Conservation (phyloP, 2,113 vertebrate species). For the Calonectris borealis region DNA sequence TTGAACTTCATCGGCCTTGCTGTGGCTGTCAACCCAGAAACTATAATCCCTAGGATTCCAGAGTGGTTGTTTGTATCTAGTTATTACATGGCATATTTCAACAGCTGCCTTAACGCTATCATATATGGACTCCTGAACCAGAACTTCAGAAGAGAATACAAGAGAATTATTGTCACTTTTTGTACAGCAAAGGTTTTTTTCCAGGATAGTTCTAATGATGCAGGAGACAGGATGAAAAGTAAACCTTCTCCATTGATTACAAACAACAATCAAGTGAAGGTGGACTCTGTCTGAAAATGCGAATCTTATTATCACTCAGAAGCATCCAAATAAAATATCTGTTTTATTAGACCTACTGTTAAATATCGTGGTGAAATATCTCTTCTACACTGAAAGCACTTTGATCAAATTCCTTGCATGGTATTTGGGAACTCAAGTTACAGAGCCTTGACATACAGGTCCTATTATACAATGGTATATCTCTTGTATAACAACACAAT, state of each 20-base stretch:
- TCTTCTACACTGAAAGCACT: slow-evolving; percentile 24
- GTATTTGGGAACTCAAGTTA: slow-evolving; percentile 24
- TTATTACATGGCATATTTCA: slow-evolving; percentile 98
- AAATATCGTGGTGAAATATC: background rate
- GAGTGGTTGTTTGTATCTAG: slow-evolving; percentile 97
- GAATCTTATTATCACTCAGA: background rate
- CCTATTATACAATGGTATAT: background rate
- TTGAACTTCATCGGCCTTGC: slow-evolving; percentile 93
- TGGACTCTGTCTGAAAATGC: slow-evolving; percentile 86
- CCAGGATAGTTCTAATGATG: slow-evolving; percentile 88
- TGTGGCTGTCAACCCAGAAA: slow-evolving; percentile 85
- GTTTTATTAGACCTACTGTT: background rate
- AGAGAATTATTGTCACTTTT: slow-evolving; percentile 86
- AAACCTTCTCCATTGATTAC: slow-evolving; percentile 89
- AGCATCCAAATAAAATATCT: background rate
- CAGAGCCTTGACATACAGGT: background rate
- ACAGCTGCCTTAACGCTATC: slow-evolving; percentile 98
- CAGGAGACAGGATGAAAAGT: slow-evolving; percentile 83
- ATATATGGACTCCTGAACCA: slow-evolving; percentile 96
- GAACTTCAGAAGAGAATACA: slow-evolving; percentile 96
- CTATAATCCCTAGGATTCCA: slow-evolving; percentile 84
- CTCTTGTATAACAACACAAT: background rate
- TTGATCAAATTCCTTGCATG: slow-evolving; percentile 22
- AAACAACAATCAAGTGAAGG: slow-evolving; percentile 90
- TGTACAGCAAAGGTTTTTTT: slow-evolving; percentile 88